Evolutionary conservation across 2,888 invertebrate genomes (phyloP), one percentile per base, ranked within the genome.

Genomic region (Uloborus plumipes): DNA sequence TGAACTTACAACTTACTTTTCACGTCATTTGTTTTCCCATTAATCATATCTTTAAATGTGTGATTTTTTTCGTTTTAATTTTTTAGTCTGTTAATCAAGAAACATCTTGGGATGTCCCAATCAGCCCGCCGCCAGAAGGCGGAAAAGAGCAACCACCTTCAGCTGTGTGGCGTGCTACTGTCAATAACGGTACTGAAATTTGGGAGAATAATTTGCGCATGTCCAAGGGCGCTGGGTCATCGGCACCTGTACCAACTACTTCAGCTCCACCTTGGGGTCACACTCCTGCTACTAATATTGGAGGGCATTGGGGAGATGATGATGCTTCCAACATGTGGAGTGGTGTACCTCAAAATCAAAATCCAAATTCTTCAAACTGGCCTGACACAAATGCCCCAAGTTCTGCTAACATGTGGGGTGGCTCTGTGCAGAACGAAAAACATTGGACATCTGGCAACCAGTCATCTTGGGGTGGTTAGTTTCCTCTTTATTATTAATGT

Each of bases 251-350:
- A 26, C 26, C 58, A 15, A 70, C 75, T 13, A n/a, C 78, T 2
- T 20, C 65, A 11, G 94, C 95, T 1, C 96, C 96, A 0, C 96
- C 96, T 96, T 96, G 96, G 13, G 78, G 78, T 7, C 96, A 96
- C 88, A 96, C 96, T 0, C 96, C 96, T 0, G 94, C 95, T 2
- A 94, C 95, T 15, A 96, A 97, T 88, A 94, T 88, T 58, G 86
- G 86, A 53, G 96, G 97, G 2, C 96, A 96, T 0, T 98, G 97
- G 97, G 97, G 96, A 49, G 97, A 97, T 89, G 96, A 97, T 86
- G 96, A 96, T 86, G 96, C 96, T 87, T 93, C 93, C 14, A 96
- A 94, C 88, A 95, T 96, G 77, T 96, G 96, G 96, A 94, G 94
- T 18, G 95, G 95, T 9, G 92, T 93, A 66, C 92, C 93, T 6